Conservation (phyloP, 2,888 invertebrate species). For the Thereva unica region DNA sequence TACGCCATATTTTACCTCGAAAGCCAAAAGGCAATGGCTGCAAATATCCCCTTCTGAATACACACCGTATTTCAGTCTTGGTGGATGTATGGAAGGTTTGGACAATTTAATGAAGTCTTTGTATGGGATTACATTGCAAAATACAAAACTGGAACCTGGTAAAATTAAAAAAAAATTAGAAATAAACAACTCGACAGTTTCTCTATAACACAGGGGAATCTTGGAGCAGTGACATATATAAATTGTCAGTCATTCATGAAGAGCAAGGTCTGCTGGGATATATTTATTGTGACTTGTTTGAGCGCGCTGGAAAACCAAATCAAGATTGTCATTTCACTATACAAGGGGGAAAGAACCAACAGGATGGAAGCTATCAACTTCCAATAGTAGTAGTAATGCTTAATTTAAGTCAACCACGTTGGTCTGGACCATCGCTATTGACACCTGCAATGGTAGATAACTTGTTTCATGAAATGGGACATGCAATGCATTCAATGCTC, state of each 20-base stretch:
- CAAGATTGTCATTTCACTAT: constrained; percentile 99
- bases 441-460: constrained; percentile 89
- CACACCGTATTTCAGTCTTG: constrained; percentile 86
- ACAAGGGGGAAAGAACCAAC: constrained; percentile 81
- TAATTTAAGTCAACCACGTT: constrained; percentile 77
- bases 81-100: constrained; percentile 96
- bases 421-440: constrained; percentile 77
- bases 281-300: constrained; percentile 97
- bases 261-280: constrained; percentile 82
- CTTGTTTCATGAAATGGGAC: constrained; percentile 98
- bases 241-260: constrained; percentile 86
- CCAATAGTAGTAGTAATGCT: constrained; percentile 94
- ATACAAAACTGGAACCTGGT: constrained; percentile 73
- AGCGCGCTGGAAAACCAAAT: constrained; percentile 86
- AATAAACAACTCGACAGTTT: background rate
- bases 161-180: constrained; percentile 8
- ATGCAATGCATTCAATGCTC: constrained; percentile 98
- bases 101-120: constrained; percentile 82
- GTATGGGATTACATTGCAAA: constrained; percentile 78
- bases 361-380: constrained; percentile 82
- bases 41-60: constrained; percentile 74
- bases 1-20: constrained; percentile 79
- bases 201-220: constrained; percentile 67
- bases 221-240: constrained; percentile 88
- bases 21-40: constrained; percentile 72